Evolutionary conservation across 2,888 invertebrate species (phyloP), one percentile per base, ranked within the genome.

Genomic region (Amblyteles armatorius): DNA sequence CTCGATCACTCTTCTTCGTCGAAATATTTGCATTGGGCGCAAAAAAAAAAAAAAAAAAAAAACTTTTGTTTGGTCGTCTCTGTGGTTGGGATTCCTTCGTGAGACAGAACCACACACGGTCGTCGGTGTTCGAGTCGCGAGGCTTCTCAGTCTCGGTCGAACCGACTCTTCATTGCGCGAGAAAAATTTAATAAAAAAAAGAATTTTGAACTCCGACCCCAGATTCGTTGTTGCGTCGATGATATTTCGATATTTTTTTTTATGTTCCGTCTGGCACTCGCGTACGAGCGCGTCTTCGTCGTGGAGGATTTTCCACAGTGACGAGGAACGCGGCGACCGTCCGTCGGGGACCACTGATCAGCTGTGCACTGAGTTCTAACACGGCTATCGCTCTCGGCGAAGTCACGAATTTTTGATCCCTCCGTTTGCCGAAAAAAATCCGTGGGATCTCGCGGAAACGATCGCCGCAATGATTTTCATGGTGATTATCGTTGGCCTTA

Each of bases 321-420:
- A 85, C 86, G 85, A 88, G 86, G 73, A 82, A 80, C 73, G 68
- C 68, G 72, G 81, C 88, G 88, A 89, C 90, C 91, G 89, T 91
- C 91, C 90, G 89, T 88, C 88, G 88, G 69, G 87, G 86, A 87
- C 89, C 90, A 90, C 92, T 88, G 91, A 92, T 92, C 92, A 92
- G 92, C 92, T 92, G 92, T 92, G 92, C 89, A 91, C 92, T 92
- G 89, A 90, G 90, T 88, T 78, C 72, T 55, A 74, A 48, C 50
- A 84, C 82, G 63, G 73, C 80, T 71, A 50, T 82, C 82, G 77
- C 77, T 78, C 73, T 81, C 74, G 48, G n/a, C 36, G 29, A 29
- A 29, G 36, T 52, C n/a, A 50, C 13, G 65, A 29, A 16, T 63
- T 63, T 63, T 63, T 26, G 9, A 29, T 55, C 33, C 44, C 19